Conservation (phyloP, 2,113 vertebrate species). For the Hyperopisus bebe region DNA sequence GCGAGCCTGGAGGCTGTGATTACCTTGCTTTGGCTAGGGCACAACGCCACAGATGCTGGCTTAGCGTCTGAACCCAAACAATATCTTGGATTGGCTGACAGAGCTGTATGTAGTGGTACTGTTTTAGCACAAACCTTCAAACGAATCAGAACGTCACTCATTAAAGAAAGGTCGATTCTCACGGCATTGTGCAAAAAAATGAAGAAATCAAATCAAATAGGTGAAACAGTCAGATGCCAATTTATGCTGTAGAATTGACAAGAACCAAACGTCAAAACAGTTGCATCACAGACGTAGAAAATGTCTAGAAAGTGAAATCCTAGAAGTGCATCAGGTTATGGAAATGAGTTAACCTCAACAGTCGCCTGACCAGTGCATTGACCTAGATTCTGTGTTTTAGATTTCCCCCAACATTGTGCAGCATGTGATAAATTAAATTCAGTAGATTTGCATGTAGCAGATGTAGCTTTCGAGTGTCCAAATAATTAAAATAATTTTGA, state of each 20-base stretch:
- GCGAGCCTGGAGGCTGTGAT: constrained; percentile 28
- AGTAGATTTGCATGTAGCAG: background rate
- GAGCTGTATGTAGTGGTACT: constrained; percentile 75
- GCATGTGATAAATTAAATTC: background rate
- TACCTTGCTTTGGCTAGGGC: constrained; percentile 67
- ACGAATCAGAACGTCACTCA: constrained; percentile 63
- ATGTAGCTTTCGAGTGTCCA: background rate
- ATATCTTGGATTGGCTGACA: constrained; percentile 71
- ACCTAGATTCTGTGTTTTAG: background rate
- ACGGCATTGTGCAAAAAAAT: constrained; percentile 16
- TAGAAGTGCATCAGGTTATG: background rate
- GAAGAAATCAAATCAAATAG: background rate
- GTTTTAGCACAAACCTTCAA: constrained; percentile 73
- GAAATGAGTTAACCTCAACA: background rate
- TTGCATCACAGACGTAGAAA: background rate
- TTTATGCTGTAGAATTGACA: constrained; percentile 2
- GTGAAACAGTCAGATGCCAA: constrained; percentile 14
- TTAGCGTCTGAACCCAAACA: constrained; percentile 74
- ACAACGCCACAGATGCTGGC: constrained; percentile 74
- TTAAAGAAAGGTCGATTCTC: constrained; percentile 51
- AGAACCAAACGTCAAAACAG: constrained; percentile 1
- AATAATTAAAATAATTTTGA: background rate
- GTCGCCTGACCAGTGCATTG: constrained; percentile 5
- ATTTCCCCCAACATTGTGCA: background rate
- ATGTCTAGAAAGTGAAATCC: background rate